Conservation (phyloP, 2,113 vertebrate genomes). For the Seriola dumerili region DNA sequence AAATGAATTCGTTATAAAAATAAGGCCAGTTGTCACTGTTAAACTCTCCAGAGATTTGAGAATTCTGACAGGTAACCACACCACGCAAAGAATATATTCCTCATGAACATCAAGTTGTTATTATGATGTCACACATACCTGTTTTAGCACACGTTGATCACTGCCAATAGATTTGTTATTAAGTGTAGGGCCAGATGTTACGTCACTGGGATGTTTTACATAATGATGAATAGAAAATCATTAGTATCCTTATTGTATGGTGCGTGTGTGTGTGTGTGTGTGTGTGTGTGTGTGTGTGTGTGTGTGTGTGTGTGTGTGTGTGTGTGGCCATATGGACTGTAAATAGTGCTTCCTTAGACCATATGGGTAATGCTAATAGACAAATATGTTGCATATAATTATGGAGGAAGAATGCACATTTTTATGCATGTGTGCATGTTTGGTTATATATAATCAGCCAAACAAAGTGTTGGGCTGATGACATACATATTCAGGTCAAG, state of each 20-base stretch:
- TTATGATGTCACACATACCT: constrained; percentile 19
- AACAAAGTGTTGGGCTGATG: not conserved
- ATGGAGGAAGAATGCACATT: not conserved
- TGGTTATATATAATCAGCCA: not conserved
- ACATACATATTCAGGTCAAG: constrained; percentile 9
- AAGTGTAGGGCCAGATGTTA: constrained; percentile 49
- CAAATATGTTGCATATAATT: constrained; percentile 15
- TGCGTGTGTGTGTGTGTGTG: not conserved
- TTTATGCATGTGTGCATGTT: not conserved
- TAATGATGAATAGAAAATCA: constrained; percentile 41
- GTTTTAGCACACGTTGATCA: not conserved
- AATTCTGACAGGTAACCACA: constrained; percentile 20
- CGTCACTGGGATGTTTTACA: constrained; percentile 47
- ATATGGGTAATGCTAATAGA: constrained; percentile 24
- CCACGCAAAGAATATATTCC: constrained; percentile 1
- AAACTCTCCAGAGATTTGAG: constrained; percentile 30
- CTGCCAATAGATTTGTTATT: constrained; percentile 22
- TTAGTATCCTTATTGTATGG: not conserved
- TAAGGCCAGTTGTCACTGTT: constrained; percentile 28
- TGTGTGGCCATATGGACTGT: constrained; percentile 39
- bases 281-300: constrained; percentile 8
- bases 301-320: constrained; percentile 9
- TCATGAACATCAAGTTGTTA: constrained; percentile 24
- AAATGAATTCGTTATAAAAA: constrained; percentile 45
- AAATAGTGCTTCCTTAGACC: constrained; percentile 24